These are phyloP conservation scores for Nemopilema nomurai DNA, from an alignment of 30 jellyfish, hydroid and myxozoan genomes.

Conservation along the genomic window DNA sequence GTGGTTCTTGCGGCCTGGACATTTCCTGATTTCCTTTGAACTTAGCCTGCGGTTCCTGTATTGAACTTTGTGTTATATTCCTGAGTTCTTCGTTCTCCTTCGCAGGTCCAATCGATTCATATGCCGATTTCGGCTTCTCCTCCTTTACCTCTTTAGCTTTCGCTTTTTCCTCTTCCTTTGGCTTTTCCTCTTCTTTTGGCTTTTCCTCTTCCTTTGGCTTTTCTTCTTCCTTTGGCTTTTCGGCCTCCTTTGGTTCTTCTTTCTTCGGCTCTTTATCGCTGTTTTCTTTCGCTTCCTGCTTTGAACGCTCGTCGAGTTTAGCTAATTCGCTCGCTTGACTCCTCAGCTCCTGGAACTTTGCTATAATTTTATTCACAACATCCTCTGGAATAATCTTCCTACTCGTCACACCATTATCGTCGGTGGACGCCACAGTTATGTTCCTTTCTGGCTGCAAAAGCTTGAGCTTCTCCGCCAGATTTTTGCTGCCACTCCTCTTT, in stretches of 20 bases:
- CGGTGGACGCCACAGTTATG: conserved; percentile 40
- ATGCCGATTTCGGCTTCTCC: conserved; percentile 57
- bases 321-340: conserved; percentile 78
- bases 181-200: conserved; percentile 1
- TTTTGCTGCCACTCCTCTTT: conserved; percentile 71
- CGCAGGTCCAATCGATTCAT: conserved; percentile 96
- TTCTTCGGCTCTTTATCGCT: neutral
- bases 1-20: neutral
- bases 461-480: conserved; percentile 71
- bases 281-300: neutral
- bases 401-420: conserved; percentile 37
- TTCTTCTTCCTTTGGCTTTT: conserved; percentile 10
- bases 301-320: conserved; percentile 16
- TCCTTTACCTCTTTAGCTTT: neutral
- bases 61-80: conserved; percentile 65
- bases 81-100: conserved; percentile 88
- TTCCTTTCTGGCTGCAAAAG: conserved; percentile 77
- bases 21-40: conserved; percentile 53
- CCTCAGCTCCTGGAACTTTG: conserved; percentile 89
- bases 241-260: conserved; percentile 7
- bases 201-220: conserved; percentile 3
- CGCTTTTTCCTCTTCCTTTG: neutral
- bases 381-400: conserved; percentile 97
- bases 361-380: conserved; percentile 93
- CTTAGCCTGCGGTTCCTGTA: neutral